Evolutionary conservation across 2,888 invertebrate genomes (phyloP), one percentile per base, ranked within the genome.

Genomic region (Epinotia ramella): DNA sequence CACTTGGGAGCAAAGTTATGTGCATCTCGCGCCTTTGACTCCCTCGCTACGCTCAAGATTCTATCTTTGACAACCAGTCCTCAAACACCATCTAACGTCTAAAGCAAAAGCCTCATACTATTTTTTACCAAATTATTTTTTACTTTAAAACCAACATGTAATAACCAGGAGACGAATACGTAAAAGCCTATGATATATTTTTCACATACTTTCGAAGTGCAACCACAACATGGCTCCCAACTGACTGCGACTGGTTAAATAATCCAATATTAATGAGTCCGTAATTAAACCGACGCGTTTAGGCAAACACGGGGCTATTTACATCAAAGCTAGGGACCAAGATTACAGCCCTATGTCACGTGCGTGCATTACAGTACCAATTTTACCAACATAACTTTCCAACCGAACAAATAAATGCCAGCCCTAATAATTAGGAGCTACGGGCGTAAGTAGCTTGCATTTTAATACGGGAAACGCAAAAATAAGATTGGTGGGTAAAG

Each of bases 231-330:
- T 78, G 78, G 78, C 81, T 78, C 78, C 82, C 28, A 70, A n/a
- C 65, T 53, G 73, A 78, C 78, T 81, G 84, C 66, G 75, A 78
- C 78, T 81, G 84, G 83, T 90, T 88, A 92, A 92, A 92, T 92
- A 92, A 91, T 93, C 91, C 89, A 91, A 93, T 89, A 92, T 91
- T 92, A 92, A 93, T 93, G 92, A 91, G 89, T 86, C 87, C 87
- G 90, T 93, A 92, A 94, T 93, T 91, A 92, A 92, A 92, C 86
- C 86, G 84, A 84, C 87, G 85, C 86, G 90, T 91, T 93, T 93
- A 90, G 87, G 90, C 90, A 92, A 92, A 91, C 92, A 91, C 85
- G 85, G 89, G 90, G 87, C 78, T 76, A n/a, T n/a, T n/a, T n/a
- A 91, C 91, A 91, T 93, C 93, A 93, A 94, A 94, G 87, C 85